Conservation (phyloP, 92 coral and sea anemone genomes). For the Bergia sp. region DNA sequence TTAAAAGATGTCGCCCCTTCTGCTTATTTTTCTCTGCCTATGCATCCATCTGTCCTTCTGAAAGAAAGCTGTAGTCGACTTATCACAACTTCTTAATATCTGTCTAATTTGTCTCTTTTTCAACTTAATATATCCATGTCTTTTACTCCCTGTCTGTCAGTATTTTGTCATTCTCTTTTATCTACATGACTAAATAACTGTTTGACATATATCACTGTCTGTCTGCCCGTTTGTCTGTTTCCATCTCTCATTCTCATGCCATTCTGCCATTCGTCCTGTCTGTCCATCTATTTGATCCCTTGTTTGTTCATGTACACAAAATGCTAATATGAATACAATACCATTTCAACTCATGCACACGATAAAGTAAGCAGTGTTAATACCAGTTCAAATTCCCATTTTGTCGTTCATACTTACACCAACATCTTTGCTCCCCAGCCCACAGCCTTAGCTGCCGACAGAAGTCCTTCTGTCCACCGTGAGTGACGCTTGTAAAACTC, state of each 20-base stretch:
- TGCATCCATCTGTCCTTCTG: not conserved
- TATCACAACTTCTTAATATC: not conserved
- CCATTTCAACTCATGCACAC: not conserved
- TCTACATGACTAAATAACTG: not conserved
- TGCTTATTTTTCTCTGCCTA: not conserved
- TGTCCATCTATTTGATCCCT: not conserved
- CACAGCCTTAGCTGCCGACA: conserved; percentile 98
- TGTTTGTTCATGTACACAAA: not conserved
- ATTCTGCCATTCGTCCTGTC: not conserved
- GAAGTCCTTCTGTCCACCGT: conserved; percentile 98
- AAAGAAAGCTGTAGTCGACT: not conserved
- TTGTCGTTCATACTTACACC: conserved; percentile 73
- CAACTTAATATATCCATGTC: not conserved
- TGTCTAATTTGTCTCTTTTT: not conserved
- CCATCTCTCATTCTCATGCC: not conserved
- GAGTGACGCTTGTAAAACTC: conserved; percentile 98
- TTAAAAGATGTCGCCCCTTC: not conserved
- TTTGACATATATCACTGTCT: not conserved
- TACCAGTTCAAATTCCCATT: not conserved
- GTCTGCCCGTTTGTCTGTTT: not conserved
- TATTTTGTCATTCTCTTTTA: not conserved
- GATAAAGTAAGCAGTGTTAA: not conserved
- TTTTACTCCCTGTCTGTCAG: not conserved
- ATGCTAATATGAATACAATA: not conserved
- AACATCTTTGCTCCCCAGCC: conserved; percentile 99